Percentiles rank a stretch among this genome's conserved stretches.
phyloP scores from a whole-genome alignment of 1,140 invertebrate species.

The Zaprionus davidi region DNA sequence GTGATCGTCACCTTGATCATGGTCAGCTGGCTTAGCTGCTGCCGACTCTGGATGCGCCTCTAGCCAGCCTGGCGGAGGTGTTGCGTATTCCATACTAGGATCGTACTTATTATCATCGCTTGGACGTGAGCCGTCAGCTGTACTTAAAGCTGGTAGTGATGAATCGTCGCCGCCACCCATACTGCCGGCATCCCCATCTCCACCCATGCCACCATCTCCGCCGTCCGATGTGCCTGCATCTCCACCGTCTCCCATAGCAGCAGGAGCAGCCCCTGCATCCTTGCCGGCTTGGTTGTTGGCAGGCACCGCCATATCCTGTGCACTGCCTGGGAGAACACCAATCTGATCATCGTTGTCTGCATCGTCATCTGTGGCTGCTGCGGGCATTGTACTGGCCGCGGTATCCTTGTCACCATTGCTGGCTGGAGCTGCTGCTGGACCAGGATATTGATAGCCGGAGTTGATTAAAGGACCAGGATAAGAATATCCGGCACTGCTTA shows the following conservation, averaged over 20 bases:
- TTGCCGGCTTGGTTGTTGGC: slow-evolving; percentile 48
- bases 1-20: slow-evolving; percentile 44
- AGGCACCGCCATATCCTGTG: slow-evolving; percentile 59
- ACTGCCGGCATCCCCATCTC: slow-evolving; percentile 19
- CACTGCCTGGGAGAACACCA: slow-evolving; percentile 76
- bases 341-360: slow-evolving; percentile 66
- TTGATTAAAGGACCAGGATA: slow-evolving; percentile 54
- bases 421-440: slow-evolving; percentile 45
- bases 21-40: slow-evolving; percentile 56
- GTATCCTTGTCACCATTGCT: slow-evolving; percentile 55
- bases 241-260: slow-evolving; percentile 20
- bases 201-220: slow-evolving; percentile 19
- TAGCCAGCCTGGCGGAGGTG: slow-evolving; percentile 77
- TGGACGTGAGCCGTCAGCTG: slow-evolving; percentile 38
- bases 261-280: slow-evolving; percentile 34
- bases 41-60: slow-evolving; percentile 73
- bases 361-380: slow-evolving; percentile 52
- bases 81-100: slow-evolving; percentile 74
- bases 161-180: slow-evolving; percentile 26
- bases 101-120: slow-evolving; percentile 70
- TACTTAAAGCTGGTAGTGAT: slow-evolving; percentile 47
- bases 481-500: slow-evolving; percentile 53
- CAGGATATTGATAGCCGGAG: slow-evolving; percentile 62
- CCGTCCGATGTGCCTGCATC: slow-evolving; percentile 27
- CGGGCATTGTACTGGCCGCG: slow-evolving; percentile 45